phyloP scores from a whole-genome alignment of 2,113 vertebrate species.

The Cervus canadensis region DNA sequence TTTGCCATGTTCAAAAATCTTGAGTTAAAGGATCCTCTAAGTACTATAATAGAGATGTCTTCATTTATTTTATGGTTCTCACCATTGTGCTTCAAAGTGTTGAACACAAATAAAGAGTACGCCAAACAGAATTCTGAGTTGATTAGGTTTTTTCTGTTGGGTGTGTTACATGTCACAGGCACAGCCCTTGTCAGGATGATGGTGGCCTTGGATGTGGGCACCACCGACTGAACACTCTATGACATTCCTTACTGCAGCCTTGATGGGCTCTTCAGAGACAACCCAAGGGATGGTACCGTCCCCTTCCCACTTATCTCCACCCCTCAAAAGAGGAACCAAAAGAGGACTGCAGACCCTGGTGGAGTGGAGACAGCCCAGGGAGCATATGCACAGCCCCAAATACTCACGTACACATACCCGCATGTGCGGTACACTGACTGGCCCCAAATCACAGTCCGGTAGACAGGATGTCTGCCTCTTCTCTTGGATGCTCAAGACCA shows the following conservation, averaged over 20 bases:
- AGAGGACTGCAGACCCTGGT: neutral
- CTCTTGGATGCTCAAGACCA: neutral
- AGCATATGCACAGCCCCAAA: accelerated
- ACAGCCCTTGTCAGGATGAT: neutral
- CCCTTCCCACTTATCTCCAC: neutral
- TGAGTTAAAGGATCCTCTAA: neutral
- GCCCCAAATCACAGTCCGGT: neutral
- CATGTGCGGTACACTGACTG: accelerated
- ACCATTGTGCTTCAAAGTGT: neutral
- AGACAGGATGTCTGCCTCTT: too few relatives aligned
- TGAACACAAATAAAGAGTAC: neutral
- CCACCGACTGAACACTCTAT: too few relatives aligned
- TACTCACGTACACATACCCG: neutral
- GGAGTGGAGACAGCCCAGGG: neutral
- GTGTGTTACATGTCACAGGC: neutral
- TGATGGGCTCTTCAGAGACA: neutral
- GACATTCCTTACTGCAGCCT: neutral
- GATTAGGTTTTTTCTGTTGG: neutral
- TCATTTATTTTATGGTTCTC: neutral
- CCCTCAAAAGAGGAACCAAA: slow-evolving; percentile 28
- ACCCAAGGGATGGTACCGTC: neutral
- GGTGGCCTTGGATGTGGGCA: neutral
- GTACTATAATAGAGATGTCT: neutral
- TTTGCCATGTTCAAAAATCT: neutral
- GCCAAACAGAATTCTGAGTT: neutral